Evolutionary conservation across 2,888 invertebrate genomes (phyloP).

Genomic region (Timandra comae): DNA sequence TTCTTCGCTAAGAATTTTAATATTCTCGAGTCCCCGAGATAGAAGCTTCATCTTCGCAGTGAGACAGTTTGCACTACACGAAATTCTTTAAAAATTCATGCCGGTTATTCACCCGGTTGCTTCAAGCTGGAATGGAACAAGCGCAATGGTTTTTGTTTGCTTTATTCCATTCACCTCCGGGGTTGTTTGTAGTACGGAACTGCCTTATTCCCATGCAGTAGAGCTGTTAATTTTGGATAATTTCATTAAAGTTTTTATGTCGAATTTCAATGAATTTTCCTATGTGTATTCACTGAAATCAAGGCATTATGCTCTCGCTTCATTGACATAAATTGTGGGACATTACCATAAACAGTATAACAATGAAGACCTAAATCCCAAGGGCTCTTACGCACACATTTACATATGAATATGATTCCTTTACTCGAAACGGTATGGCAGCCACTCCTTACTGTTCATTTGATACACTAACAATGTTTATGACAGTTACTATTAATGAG

Average conservation of each 20-base stretch:
- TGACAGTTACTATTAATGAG: constrained; percentile 6
- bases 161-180: constrained; percentile 18
- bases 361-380: constrained; percentile 6
- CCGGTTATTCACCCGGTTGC: constrained; percentile 36
- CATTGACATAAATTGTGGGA: neutral
- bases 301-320: neutral
- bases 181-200: constrained; percentile 4
- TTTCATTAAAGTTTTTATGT: constrained; percentile 1
- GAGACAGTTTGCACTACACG: constrained; percentile 42
- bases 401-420: constrained; percentile 42
- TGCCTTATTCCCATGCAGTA: constrained; percentile 6
- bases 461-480: constrained; percentile 12
- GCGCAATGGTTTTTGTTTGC: constrained; percentile 24
- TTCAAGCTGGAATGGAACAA: constrained; percentile 25
- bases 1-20: constrained; percentile 36
- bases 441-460: constrained; percentile 30
- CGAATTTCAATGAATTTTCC: neutral
- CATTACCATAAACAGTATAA: constrained; percentile 1
- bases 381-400: constrained; percentile 25
- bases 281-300: neutral
- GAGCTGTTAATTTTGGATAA: constrained; percentile 3
- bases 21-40: constrained; percentile 38
- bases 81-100: constrained; percentile 48
- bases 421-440: constrained; percentile 27
- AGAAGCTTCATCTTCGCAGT: constrained; percentile 41